Base-by-base conservation (phyloP, 2,113 vertebrate genomes). In the Chrysemys picta region DNA sequence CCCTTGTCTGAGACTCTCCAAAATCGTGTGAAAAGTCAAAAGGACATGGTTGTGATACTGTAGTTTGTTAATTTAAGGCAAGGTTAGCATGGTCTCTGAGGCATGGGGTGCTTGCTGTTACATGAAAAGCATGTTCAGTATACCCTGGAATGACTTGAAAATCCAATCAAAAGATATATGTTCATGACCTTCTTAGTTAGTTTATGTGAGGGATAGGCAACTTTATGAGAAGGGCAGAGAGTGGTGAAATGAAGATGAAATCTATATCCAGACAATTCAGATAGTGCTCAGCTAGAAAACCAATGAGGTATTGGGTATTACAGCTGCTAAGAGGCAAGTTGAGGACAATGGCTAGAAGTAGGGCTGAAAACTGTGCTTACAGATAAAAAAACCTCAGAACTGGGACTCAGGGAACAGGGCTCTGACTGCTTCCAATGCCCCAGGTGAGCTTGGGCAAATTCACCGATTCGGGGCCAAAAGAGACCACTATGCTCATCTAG, bases 1-100 rank as follows among this genome's bases (percentile, higher is more conserved):
- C 38, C 50, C 45, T 78, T 47, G 13, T 84, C 25, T 29, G 95
- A 25, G 25, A 82, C 87, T 96, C 85, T 80, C 53, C 78, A 86
- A 86, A 87, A 87, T 56, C 10, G 35, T 0, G 0, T 38, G 80
- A 45, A 38, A 94, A 93, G 80, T 31, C 88, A 89, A 89, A 89
- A 54, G 47, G n/a, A 89, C 83, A 54, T 53, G 8, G 31, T 17
- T 12, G 42, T 88, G 16, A 92, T 89, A 87, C 82, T 84, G 19
- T 49, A 88, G 80, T 24, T 27, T 52, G 94, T 4, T 81, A 65
- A 78, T 96, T 89, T 79, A 91, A 95, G 52, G 90, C 9, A 82
- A 82, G 50, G 24, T 29, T 11, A 75, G 56, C 27, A 38, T n/a
- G 35, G 56, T 54, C 42, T 10, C 88, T 72, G 91, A n/a, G 57